Conservation (phyloP, 2,113 vertebrate genomes). For the Tamias sibiricus region DNA sequence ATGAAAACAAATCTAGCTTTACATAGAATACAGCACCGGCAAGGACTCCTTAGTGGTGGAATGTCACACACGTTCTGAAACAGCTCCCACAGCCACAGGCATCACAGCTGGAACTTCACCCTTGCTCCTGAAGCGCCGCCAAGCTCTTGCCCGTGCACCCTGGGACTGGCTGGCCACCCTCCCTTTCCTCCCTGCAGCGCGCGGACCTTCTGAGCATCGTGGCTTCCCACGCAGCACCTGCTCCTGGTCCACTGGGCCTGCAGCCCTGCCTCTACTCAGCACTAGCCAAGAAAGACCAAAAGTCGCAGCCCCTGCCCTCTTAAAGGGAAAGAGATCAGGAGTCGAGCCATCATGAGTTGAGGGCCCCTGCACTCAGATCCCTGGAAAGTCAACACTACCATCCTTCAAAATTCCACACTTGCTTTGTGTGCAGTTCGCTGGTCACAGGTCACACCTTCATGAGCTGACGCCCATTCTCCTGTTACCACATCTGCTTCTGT, state of each 20-base stretch:
- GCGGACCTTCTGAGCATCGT: neutral
- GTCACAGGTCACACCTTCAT: fast-evolving
- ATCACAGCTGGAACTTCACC: neutral
- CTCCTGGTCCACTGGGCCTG: neutral
- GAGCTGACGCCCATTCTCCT: neutral
- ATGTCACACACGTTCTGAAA: neutral
- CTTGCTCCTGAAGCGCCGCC: neutral
- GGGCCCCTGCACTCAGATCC: neutral
- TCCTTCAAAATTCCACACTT: neutral
- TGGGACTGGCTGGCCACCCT: neutral
- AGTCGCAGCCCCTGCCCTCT: neutral
- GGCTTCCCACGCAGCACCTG: neutral
- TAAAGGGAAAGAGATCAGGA: neutral
- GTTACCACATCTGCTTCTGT: neutral
- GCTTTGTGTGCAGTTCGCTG: too few relatives aligned
- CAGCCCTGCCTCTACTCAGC: neutral
- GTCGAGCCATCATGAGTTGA: neutral
- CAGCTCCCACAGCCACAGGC: too few relatives aligned
- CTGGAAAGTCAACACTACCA: neutral
- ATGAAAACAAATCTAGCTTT: neutral
- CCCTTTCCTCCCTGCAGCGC: too few relatives aligned
- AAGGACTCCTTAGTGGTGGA: neutral
- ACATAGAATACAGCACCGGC: neutral
- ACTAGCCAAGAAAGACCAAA: neutral
- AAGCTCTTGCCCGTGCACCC: fast-evolving